Evolutionary conservation across 1,140 invertebrate species (phyloP), one percentile per base, ranked within the genome.

Genomic region (Pseudomyrmex dendroicus): DNA sequence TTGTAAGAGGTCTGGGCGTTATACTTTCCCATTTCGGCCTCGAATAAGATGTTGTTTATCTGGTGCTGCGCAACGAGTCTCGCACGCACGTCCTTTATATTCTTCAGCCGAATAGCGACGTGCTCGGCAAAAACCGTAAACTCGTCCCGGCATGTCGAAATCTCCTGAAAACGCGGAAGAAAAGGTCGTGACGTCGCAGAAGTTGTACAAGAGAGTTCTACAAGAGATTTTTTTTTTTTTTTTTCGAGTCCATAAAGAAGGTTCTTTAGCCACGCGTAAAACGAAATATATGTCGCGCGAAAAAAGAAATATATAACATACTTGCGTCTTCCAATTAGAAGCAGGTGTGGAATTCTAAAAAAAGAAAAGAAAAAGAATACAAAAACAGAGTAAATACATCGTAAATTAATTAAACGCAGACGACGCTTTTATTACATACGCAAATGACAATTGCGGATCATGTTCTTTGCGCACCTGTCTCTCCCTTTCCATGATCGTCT

Each of bases 1-100:
- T 10, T 54, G 54, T 64, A 80, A 7, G 63, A 22, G 20, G 20
- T 5, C 15, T 80, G 76, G 5, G 64, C 22, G 63, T 48, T 84
- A 22, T 84, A 84, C 76, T 84, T 84, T 70, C 83, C 83, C 15
- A 84, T 84, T 52, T 84, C 83, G 10, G 83, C 83, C 44, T 84
- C 83, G 52, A 84, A 84, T 44, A 84, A 52, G 15, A 84, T 84
- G n/a, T 84, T 84, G 52, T 84, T 84, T 67, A 84, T 84, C 61
- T 84, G 83, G 64, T 84, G 83, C 22, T 84, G 83, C 10, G 83
- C 83, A 50, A 84, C 59, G 1, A 84, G 67, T 22, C 76, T 70
- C 13, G 83, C 74, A 20, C 76, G 74, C 59, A 44, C 56, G 54
- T 84, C 83, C 3, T 50, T 73, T 22, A 84, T 82, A 12, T 84